Percentiles rank a stretch among this genome's conserved stretches.
Evolutionary conservation across 2,113 vertebrate genomes (phyloP).

Genomic region (Pomatostomus ruficeps): DNA sequence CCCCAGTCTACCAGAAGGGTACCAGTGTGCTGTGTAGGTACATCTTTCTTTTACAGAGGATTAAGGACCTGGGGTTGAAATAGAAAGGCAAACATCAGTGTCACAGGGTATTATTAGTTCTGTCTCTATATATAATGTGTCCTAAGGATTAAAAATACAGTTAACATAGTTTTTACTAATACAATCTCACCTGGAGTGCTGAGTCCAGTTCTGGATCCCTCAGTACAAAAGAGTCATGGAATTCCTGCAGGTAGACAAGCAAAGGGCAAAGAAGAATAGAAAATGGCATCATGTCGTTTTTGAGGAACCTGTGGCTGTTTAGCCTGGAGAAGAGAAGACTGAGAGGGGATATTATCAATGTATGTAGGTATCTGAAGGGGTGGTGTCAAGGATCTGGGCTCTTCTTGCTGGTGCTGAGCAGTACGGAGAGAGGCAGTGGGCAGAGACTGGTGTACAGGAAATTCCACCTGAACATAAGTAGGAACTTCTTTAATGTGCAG

Average conservation of each 20-base stretch:
- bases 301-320: not conserved
- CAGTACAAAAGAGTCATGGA: not conserved
- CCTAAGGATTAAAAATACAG: not conserved
- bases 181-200: not conserved
- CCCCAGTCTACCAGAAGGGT: not conserved
- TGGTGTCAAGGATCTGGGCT: not conserved
- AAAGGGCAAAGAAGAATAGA: not conserved
- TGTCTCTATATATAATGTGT: not conserved
- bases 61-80: not conserved
- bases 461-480: not conserved
- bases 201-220: not conserved
- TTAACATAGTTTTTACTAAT: not conserved
- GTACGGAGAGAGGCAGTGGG: not conserved
- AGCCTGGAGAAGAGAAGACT: not conserved
- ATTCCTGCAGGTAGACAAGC: not conserved
- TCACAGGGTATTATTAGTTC: not conserved
- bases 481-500: not conserved
- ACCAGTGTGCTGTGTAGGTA: not conserved
- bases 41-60: not conserved
- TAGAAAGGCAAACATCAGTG: not conserved
- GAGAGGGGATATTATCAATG: not conserved
- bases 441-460: not conserved
- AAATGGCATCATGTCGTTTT: not conserved
- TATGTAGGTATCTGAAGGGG: not conserved
- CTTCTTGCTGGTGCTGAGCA: not conserved